These are phyloP conservation scores for Coregonus suidteri DNA, from an alignment of 2,797 vertebrate species.

Conservation along the genomic window DNA sequence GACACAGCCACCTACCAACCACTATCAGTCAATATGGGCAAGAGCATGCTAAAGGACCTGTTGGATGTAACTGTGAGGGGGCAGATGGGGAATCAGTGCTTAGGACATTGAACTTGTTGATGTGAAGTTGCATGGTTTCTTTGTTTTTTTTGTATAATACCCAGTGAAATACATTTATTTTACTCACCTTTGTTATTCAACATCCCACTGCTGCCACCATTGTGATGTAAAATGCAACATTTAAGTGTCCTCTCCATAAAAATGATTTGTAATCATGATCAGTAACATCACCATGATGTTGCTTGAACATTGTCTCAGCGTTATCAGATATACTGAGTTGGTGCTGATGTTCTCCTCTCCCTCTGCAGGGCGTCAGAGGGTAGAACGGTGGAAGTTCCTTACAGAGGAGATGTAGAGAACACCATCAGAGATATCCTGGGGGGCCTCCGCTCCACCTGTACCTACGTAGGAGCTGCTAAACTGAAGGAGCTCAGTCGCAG, in stretches of 20 bases:
- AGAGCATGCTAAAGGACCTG: too few relatives aligned
- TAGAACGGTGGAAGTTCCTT: conserved; percentile 92
- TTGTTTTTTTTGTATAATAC: background rate
- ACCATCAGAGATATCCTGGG: conserved; percentile 95
- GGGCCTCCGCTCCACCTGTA: conserved; percentile 95
- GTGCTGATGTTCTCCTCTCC: conserved; percentile 2
- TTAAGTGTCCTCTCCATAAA: background rate
- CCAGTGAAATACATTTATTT: background rate
- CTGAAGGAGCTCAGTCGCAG: conserved; percentile 96
- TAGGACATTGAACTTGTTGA: background rate
- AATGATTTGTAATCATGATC: too few relatives aligned
- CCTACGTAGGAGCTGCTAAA: conserved; percentile 95
- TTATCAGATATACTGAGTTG: background rate
- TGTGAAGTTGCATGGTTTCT: conserved; percentile 6
- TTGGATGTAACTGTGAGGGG: too few relatives aligned
- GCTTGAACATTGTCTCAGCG: background rate
- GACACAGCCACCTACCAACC: conserved; percentile 24
- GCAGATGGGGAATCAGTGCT: background rate
- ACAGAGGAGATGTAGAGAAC: conserved; percentile 88
- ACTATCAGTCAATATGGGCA: too few relatives aligned
- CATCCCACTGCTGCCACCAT: background rate
- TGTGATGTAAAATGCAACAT: too few relatives aligned
- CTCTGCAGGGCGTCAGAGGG: conserved; percentile 90
- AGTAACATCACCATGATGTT: background rate
- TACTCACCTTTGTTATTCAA: background rate